These are phyloP conservation scores for Mantis religiosa DNA, from an alignment of 2,888 invertebrate genomes.

Conservation along the genomic window DNA sequence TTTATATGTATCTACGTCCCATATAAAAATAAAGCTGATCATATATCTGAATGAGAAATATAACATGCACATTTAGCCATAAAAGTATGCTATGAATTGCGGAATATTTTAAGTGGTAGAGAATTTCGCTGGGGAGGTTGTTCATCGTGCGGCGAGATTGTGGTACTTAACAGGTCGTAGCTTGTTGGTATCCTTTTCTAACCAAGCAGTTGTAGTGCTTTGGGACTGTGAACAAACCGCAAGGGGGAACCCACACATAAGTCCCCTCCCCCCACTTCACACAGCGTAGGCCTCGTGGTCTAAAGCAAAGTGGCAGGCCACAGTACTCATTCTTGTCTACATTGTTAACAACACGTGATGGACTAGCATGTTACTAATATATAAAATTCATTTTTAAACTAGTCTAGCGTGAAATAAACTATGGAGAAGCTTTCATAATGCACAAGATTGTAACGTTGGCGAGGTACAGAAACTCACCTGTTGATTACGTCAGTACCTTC, in stretches of 20 bases:
- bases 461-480: no score
- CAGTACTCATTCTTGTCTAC: background rate
- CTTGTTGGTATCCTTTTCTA: background rate
- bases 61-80: no score
- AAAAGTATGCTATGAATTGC: background rate
- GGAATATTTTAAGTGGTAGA: background rate
- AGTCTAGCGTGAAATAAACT: no score
- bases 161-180: background rate
- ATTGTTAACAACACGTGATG: no score
- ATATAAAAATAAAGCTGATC: no score
- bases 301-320: background rate
- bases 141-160: background rate
- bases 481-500: no score
- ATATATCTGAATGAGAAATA: no score
- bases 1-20: no score
- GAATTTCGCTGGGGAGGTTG: background rate
- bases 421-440: no score
- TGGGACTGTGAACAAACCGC: background rate
- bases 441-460: no score
- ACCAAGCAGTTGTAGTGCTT: background rate
- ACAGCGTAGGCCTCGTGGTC: background rate
- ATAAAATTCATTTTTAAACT: no score
- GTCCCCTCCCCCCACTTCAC: no score
- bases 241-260: background rate
- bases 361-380: background rate